A percentile compares a stretch with the other conserved stretches of the same genome.
phyloP scores from a whole-genome alignment of 2,888 invertebrate species.

The Diadromus collaris region DNA sequence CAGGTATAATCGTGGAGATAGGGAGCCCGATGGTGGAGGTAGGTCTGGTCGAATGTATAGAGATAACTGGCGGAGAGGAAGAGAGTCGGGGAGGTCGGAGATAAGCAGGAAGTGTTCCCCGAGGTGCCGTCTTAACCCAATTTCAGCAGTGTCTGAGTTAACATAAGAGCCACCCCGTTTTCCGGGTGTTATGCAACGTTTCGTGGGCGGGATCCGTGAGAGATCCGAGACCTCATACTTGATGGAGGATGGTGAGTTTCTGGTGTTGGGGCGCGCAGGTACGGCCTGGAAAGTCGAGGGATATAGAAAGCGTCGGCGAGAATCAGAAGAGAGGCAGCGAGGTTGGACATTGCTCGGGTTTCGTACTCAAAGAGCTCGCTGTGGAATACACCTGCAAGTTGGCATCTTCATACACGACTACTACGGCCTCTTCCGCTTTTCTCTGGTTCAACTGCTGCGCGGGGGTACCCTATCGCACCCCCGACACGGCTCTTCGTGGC shows the following conservation, averaged over 20 bases:
- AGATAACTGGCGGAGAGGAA: slow-evolving; percentile 31
- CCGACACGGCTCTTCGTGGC: slow-evolving; percentile 59
- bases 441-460: slow-evolving; percentile 25
- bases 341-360: slow-evolving; percentile 25
- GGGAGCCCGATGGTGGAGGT: slow-evolving; percentile 14
- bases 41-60: slow-evolving; percentile 39
- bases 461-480: slow-evolving; percentile 45
- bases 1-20: not conserved
- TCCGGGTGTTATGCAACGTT: slow-evolving; percentile 67
- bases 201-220: slow-evolving; percentile 50
- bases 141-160: slow-evolving; percentile 71
- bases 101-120: slow-evolving; percentile 76
- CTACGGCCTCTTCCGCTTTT: slow-evolving; percentile 5
- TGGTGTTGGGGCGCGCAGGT: slow-evolving; percentile 40
- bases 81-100: slow-evolving; percentile 47
- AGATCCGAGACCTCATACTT: slow-evolving; percentile 20
- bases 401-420: slow-evolving; percentile 7
- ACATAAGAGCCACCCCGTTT: slow-evolving; percentile 61
- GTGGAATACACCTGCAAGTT: slow-evolving; percentile 30
- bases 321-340: not conserved
- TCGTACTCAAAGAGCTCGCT: slow-evolving; percentile 53
- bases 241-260: not conserved
- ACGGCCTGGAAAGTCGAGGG: slow-evolving; percentile 36
- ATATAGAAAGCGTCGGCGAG: not conserved
- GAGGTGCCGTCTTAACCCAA: slow-evolving; percentile 76